Evolutionary conservation across 2,888 invertebrate species (phyloP), one percentile per base, ranked within the genome.

Genomic region (Dromius quadrimaculatus): DNA sequence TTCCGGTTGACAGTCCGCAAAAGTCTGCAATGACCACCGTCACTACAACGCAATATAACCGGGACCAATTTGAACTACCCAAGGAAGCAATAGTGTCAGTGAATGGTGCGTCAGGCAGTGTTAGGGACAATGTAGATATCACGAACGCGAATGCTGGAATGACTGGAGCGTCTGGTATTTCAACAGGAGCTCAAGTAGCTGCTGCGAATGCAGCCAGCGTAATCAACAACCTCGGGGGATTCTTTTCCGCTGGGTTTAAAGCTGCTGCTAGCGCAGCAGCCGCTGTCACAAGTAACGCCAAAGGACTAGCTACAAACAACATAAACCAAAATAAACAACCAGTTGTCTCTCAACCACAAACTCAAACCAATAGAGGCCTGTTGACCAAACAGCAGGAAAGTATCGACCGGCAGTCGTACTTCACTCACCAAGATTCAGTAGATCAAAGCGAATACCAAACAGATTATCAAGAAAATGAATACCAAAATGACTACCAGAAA

Each of bases 161-260:
- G 28, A 6, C 28, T 5, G 28, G 28, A 28, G 28, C 28, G 3
- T 3, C 78, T 83, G 83, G 84, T 1, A 85, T 84, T 69, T 84
- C 85, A 71, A 85, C 28, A 6, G 28, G 4, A 28, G 28, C 28
- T 8, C 69, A 85, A 84, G 36, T 84, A 85, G 62, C 84, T 84
- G 2, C 79, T 85, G 74, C 85, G 85, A n/a, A 84, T 83, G 3
- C 78, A 83, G 84, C 84, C 1, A 85, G 85, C 69, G 84, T 85
- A 72, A 85, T 85, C 9, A 85, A 85, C 73, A 85, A 83, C 74
- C 78, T 85, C 9, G 85, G 85, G 9, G 85, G 84, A 74, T 81
- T 86, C 47, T 84, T 85, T 62, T 85, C 85, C 38, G 84, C 85
- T 17, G 85, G 85, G 1, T 84, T 85, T 3, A 84, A 85, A 2